Conservation (phyloP, 2,797 vertebrate genomes). For the Labeo calbasu region DNA sequence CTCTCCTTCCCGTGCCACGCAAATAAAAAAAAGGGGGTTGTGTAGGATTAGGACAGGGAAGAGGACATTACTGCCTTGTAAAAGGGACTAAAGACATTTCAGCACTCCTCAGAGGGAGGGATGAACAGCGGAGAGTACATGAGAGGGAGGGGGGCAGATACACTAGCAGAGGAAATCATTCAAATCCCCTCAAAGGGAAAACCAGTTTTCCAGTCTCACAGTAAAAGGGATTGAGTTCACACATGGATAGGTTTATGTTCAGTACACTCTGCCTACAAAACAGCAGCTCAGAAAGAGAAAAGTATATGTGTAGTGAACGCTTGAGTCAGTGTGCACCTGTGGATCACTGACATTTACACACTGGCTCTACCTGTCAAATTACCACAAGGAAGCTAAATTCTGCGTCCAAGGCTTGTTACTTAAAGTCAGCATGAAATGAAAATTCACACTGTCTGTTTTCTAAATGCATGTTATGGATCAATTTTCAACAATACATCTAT, state of each 20-base stretch:
- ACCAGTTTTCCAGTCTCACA: slow-evolving; percentile 73
- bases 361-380: slow-evolving; percentile 17
- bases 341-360: slow-evolving; percentile 38
- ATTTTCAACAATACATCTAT: background rate
- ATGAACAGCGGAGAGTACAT: slow-evolving; percentile 20
- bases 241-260: slow-evolving; percentile 73
- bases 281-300: slow-evolving; percentile 26
- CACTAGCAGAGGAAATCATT: slow-evolving; percentile 67
- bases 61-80: slow-evolving; percentile 44
- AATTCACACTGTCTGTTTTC: background rate
- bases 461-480: background rate
- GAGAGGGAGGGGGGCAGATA: slow-evolving; percentile 18
- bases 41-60: slow-evolving; percentile 32
- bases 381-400: slow-evolving; percentile 7
- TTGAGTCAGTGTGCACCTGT: slow-evolving; percentile 28
- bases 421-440: background rate
- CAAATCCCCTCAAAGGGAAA: slow-evolving; percentile 74
- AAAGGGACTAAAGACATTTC: slow-evolving; percentile 45
- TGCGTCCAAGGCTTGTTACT: background rate
- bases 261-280: slow-evolving; percentile 47
- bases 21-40: slow-evolving; percentile 13
- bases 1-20: background rate
- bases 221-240: slow-evolving; percentile 75
- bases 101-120: slow-evolving; percentile 24
- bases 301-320: background rate